Conservation (phyloP, 1,140 invertebrate genomes). For the Apis florea region DNA sequence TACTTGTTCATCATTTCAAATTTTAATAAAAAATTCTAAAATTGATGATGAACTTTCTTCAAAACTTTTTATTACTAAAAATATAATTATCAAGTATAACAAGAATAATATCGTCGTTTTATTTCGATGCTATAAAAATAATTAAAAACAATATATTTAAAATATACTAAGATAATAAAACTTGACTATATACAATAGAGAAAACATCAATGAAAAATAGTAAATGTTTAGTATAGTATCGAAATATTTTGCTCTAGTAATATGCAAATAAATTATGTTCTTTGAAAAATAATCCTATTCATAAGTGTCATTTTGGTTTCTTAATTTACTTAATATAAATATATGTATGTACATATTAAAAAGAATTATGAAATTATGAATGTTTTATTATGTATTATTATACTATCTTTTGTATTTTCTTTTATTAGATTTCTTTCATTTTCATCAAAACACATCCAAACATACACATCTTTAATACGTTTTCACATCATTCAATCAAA, state of each 20-base stretch:
- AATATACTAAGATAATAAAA: conserved; percentile 26
- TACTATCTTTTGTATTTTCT: too few species aligned
- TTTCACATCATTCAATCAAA: too few species aligned
- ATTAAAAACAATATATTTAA: neutral
- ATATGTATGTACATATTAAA: too few species aligned
- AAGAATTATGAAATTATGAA: too few species aligned
- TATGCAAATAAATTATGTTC: neutral
- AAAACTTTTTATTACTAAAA: conserved; percentile 57
- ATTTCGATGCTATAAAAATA: conserved; percentile 5
- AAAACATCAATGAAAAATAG: neutral
- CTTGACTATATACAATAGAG: conserved; percentile 51
- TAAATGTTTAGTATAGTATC: neutral
- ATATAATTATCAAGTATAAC: conserved; percentile 50
- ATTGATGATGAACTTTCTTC: conserved; percentile 13
- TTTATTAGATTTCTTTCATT: too few species aligned
- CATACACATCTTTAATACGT: too few species aligned
- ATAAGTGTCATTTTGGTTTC: too few species aligned
- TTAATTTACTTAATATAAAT: too few species aligned
- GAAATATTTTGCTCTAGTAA: conserved; percentile 8
- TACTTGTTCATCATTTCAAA: neutral
- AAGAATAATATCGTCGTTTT: conserved; percentile 34
- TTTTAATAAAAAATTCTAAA: neutral
- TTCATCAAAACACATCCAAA: too few species aligned
- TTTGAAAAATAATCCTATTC: conserved; percentile 12
- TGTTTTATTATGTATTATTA: too few species aligned